Evolutionary conservation across 2,113 vertebrate species (phyloP).

Genomic region (Phylloscopus trochilus): DNA sequence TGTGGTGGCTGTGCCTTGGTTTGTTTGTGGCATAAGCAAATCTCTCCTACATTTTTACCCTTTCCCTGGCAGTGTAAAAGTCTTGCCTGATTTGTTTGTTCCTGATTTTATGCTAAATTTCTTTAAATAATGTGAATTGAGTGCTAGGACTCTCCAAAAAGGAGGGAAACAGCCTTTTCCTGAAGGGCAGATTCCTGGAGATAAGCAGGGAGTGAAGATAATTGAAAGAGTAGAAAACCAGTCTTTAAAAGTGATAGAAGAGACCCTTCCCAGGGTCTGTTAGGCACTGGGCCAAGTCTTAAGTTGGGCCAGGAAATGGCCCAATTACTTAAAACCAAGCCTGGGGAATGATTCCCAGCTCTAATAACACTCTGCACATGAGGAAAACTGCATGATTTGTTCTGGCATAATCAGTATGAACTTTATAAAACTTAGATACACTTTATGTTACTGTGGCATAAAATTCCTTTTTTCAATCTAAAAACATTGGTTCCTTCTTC

Average conservation of each 20-base stretch:
- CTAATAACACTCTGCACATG: not conserved
- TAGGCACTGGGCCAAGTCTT: not conserved
- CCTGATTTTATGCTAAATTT: not conserved
- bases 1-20: not conserved
- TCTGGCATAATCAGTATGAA: not conserved
- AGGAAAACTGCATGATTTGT: not conserved
- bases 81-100: not conserved
- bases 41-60: not conserved
- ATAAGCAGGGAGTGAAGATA: not conserved
- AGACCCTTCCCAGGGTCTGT: not conserved
- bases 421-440: not conserved
- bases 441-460: not conserved
- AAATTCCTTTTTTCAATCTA: not conserved
- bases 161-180: not conserved
- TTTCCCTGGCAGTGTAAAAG: not conserved
- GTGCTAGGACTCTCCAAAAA: not conserved
- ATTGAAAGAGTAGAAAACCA: not conserved
- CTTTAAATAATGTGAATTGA: not conserved
- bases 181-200: not conserved
- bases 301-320: not conserved
- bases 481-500: not conserved
- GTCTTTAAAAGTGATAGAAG: not conserved
- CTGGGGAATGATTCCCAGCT: not conserved
- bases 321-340: not conserved
- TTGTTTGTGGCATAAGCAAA: not conserved